Percentiles rank a stretch among this genome's conserved stretches.
Evolutionary conservation across 2,888 invertebrate species (phyloP).

Genomic region (Oscheius myriophilus): DNA sequence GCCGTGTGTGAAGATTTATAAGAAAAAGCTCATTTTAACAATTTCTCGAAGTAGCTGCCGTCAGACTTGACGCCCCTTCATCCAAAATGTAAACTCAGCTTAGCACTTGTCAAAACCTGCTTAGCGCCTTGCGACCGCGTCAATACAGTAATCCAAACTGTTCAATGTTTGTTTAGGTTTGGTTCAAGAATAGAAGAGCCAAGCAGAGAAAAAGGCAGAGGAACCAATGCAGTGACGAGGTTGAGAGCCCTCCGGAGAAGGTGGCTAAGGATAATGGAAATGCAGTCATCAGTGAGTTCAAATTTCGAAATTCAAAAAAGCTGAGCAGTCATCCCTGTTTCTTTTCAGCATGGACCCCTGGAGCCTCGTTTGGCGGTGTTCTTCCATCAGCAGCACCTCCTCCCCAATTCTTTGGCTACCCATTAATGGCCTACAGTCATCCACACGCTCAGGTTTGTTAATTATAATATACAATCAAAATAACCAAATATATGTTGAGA

Average conservation of each 20-base stretch:
- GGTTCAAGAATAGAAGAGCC: slow-evolving; percentile 59
- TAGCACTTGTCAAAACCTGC: slow-evolving; percentile 20
- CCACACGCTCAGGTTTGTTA: no score
- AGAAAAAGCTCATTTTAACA: no score
- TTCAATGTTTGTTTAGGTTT: slow-evolving; percentile 36
- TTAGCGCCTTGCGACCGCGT: slow-evolving; percentile 14
- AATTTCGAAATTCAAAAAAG: no score
- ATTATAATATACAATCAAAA: no score
- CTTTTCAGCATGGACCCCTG: slow-evolving; percentile 32
- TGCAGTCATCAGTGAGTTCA: slow-evolving; percentile 36
- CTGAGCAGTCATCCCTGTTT: no score
- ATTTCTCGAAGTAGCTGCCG: no score
- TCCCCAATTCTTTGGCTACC: no score
- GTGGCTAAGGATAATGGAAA: slow-evolving; percentile 25
- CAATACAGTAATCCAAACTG: slow-evolving; percentile 2
- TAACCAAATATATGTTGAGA: no score
- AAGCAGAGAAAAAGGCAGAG: slow-evolving; percentile 51
- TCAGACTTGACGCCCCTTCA: not conserved
- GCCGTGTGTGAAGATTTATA: no score
- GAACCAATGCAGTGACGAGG: slow-evolving; percentile 38
- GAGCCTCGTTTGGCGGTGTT: slow-evolving; percentile 25
- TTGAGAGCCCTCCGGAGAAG: slow-evolving; percentile 10
- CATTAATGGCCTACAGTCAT: no score
- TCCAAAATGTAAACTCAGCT: slow-evolving; percentile 19
- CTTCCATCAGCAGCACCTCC: not conserved